A percentile compares a stretch with the other conserved stretches of the same genome.
phyloP scores from a whole-genome alignment of 2,113 vertebrate species.

The Xenus cinereus region DNA sequence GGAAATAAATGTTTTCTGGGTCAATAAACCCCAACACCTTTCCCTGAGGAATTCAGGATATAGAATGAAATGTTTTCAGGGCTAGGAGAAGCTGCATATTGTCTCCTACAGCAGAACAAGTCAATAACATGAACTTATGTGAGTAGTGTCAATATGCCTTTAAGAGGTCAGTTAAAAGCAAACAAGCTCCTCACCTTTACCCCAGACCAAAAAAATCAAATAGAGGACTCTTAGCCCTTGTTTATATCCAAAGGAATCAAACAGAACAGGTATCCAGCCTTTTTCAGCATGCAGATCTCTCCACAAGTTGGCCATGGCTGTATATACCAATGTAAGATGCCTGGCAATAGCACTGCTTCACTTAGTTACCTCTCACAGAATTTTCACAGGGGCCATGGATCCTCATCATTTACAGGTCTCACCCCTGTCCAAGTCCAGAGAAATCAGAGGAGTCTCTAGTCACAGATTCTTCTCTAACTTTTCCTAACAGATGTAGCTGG shows the following conservation, averaged over 20 bases:
- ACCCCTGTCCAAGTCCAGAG: background rate
- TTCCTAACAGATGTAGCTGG: background rate
- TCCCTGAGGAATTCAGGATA: background rate
- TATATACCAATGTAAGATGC: background rate
- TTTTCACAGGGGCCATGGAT: background rate
- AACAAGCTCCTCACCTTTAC: background rate
- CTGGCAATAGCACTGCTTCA: background rate
- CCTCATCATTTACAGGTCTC: background rate
- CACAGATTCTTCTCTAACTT: background rate
- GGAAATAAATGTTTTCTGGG: background rate
- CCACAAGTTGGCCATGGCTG: background rate
- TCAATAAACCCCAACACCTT: background rate
- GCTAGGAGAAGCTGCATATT: background rate
- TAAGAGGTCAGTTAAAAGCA: background rate
- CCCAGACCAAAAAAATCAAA: background rate
- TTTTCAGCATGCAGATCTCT: background rate
- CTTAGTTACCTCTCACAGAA: background rate
- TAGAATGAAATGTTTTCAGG: background rate
- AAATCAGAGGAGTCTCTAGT: background rate
- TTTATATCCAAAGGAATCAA: background rate
- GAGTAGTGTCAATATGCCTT: background rate
- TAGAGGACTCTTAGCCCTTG: background rate
- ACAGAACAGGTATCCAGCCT: background rate
- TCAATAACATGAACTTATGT: background rate
- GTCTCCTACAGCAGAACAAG: background rate